Percentiles rank a stretch among this genome's conserved stretches.
These are phyloP conservation scores for Enteromius trimaculatus DNA, from an alignment of 2,797 vertebrate species.

Conservation along the genomic window DNA sequence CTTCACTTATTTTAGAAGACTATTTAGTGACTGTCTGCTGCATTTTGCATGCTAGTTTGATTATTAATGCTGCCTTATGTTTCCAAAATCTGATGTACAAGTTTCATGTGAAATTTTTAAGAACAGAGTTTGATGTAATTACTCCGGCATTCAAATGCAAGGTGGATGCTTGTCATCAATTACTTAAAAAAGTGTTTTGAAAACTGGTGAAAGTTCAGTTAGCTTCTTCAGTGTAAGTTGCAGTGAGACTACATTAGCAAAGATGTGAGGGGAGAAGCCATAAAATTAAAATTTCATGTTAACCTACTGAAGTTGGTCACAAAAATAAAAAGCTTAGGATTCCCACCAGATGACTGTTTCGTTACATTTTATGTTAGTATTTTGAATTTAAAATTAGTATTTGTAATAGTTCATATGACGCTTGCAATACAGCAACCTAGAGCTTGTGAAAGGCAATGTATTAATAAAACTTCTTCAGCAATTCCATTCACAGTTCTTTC, in stretches of 20 bases:
- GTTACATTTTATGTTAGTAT: background rate
- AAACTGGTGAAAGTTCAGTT: background rate
- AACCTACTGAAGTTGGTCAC: background rate
- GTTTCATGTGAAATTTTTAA: background rate
- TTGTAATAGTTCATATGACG: background rate
- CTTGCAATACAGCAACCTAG: background rate
- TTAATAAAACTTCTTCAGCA: conserved; percentile 1
- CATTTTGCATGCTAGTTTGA: conserved; percentile 2
- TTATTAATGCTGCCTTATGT: background rate
- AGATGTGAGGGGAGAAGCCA: background rate
- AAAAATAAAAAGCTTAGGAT: background rate
- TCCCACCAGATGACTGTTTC: background rate
- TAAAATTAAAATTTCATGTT: background rate
- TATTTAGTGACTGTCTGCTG: background rate
- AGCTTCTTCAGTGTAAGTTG: background rate
- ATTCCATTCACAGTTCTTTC: background rate
- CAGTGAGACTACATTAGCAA: background rate
- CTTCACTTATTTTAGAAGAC: conserved; percentile 15
- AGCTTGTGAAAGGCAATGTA: background rate
- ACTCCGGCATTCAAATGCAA: background rate
- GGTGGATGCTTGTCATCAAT: background rate
- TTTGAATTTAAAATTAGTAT: background rate
- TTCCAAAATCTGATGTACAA: conserved; percentile 4
- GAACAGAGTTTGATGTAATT: background rate
- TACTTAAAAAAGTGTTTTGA: background rate